A percentile compares a stretch with the other conserved stretches of the same genome.
These are phyloP conservation scores for Sclerurus mexicanus DNA, from an alignment of 2,113 vertebrate species.

Conservation along the genomic window DNA sequence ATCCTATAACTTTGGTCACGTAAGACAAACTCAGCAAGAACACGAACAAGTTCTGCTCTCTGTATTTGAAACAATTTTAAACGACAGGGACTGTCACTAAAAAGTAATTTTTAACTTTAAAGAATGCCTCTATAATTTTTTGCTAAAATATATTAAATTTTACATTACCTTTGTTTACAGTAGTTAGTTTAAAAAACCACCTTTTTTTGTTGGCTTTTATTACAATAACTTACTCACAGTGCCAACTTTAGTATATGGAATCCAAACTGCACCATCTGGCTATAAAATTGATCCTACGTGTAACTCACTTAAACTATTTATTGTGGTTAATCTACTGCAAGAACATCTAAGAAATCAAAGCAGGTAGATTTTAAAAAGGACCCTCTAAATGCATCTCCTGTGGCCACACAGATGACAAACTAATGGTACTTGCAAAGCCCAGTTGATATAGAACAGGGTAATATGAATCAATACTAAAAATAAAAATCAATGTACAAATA, in stretches of 20 bases:
- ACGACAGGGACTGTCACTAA: not conserved
- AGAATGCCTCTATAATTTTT: not conserved
- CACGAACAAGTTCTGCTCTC: not conserved
- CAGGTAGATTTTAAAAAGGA: not conserved
- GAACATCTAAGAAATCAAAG: not conserved
- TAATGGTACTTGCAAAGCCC: not conserved
- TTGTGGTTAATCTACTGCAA: not conserved
- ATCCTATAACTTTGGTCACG: not conserved
- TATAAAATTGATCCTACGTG: not conserved
- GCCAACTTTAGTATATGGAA: not conserved
- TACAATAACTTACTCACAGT: not conserved
- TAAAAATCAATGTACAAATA: no score
- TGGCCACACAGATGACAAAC: not conserved
- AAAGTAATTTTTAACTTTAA: not conserved
- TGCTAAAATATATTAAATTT: not conserved
- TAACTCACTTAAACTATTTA: not conserved
- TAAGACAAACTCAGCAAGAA: not conserved
- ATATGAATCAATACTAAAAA: not conserved
- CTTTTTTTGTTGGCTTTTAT: not conserved
- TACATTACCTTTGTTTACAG: not conserved
- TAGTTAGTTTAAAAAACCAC: not conserved
- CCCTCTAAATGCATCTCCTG: not conserved
- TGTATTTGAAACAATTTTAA: not conserved
- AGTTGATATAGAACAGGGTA: not conserved
- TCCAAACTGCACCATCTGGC: not conserved